These are phyloP conservation scores for Picathartes gymnocephalus DNA, from an alignment of 2,113 vertebrate species.

Conservation along the genomic window DNA sequence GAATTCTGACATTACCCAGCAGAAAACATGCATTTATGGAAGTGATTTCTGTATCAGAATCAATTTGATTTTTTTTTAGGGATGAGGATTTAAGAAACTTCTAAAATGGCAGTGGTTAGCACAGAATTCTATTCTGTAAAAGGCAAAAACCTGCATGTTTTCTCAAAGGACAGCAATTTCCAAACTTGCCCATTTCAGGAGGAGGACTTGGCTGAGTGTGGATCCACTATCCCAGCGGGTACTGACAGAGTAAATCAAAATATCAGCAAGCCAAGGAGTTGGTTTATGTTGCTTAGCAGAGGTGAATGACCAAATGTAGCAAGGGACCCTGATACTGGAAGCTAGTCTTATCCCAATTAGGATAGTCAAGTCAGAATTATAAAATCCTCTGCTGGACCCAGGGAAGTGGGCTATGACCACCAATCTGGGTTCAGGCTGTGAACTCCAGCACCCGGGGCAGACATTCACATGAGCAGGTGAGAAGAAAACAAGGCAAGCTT, in stretches of 20 bases:
- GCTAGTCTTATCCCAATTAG: neutral
- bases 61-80: neutral
- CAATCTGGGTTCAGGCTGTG: neutral
- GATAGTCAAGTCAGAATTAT: neutral
- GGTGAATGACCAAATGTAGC: neutral
- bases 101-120: neutral
- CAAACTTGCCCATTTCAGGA: neutral
- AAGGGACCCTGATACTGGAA: neutral
- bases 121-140: neutral
- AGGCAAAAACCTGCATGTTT: neutral
- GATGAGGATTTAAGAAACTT: neutral
- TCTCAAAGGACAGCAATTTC: neutral
- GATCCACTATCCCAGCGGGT: accelerated
- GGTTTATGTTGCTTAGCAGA: neutral
- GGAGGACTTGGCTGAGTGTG: neutral
- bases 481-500: neutral
- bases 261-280: neutral
- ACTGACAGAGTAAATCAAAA: neutral
- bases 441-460: neutral
- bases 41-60: neutral
- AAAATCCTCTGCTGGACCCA: neutral
- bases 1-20: neutral
- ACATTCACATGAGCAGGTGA: accelerated
- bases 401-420: accelerated
- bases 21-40: neutral